Evolutionary conservation across 2,113 vertebrate genomes (phyloP).

Genomic region (Noctilio leporinus): DNA sequence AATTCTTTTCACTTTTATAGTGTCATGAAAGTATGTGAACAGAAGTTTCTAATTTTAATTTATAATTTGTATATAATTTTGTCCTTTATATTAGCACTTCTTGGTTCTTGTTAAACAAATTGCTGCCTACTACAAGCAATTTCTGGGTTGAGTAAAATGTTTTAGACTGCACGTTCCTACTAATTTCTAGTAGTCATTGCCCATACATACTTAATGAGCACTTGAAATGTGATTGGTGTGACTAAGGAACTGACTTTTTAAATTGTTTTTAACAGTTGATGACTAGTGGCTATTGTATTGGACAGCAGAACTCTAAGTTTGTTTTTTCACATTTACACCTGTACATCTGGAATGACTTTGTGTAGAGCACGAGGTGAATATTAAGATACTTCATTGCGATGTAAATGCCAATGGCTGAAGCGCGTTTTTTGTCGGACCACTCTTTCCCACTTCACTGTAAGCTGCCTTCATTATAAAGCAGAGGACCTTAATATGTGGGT

Average conservation of each 20-base stretch:
- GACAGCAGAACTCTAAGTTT: background rate
- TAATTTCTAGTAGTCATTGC: background rate
- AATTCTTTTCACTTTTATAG: background rate
- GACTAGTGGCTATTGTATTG: too few species aligned
- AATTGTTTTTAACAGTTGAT: background rate
- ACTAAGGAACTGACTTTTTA: background rate
- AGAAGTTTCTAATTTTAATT: background rate
- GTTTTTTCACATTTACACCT: background rate
- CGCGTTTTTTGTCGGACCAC: background rate
- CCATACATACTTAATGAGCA: background rate
- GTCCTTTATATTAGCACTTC: background rate
- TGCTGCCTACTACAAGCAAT: background rate
- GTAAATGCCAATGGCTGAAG: background rate
- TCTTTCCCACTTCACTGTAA: background rate
- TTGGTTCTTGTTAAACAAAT: background rate
- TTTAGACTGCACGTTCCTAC: background rate
- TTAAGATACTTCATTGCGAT: background rate
- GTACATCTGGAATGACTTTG: background rate
- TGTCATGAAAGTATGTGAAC: background rate
- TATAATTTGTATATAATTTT: background rate
- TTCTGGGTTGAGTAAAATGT: background rate
- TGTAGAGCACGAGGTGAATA: too few species aligned
- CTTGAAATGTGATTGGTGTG: background rate
- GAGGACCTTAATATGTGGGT: background rate
- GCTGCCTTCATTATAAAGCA: background rate